Evolutionary conservation across 2,797 vertebrate genomes (phyloP).

Genomic region (Kryptopterus vitreolus): DNA sequence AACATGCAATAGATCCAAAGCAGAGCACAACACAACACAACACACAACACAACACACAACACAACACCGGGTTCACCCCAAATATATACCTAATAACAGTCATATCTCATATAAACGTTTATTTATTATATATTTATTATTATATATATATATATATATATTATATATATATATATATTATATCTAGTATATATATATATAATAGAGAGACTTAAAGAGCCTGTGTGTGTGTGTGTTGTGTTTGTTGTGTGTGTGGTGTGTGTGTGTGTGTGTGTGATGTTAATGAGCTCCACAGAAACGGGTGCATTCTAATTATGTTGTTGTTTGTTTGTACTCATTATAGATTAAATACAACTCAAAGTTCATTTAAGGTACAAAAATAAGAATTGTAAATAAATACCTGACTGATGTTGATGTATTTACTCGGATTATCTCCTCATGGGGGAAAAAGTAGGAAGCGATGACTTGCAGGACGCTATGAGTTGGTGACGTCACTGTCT

Average conservation of each 20-base stretch:
- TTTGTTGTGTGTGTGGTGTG: too few relatives aligned
- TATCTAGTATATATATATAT: too few relatives aligned
- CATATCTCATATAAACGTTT: too few relatives aligned
- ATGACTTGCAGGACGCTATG: neutral
- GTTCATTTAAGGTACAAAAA: neutral
- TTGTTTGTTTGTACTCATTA: neutral
- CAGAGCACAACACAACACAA: too few relatives aligned
- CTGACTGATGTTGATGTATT: neutral
- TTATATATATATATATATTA: too few relatives aligned
- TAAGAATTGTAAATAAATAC: too few relatives aligned
- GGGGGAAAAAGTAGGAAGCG: neutral
- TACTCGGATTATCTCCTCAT: neutral
- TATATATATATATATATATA: too few relatives aligned
- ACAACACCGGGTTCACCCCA: too few relatives aligned
- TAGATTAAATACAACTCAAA: neutral
- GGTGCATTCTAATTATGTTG: neutral
- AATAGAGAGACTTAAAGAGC: neutral
- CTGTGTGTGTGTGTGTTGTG: neutral
- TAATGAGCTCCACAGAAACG: neutral
- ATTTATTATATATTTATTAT: too few relatives aligned
- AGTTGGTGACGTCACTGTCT: neutral
- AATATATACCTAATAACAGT: too few relatives aligned
- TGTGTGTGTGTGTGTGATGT: neutral
- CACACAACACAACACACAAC: too few relatives aligned
- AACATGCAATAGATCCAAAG: too few relatives aligned